Evolutionary conservation across 2,888 invertebrate species (phyloP).

Genomic region (Crioceris asparagi): DNA sequence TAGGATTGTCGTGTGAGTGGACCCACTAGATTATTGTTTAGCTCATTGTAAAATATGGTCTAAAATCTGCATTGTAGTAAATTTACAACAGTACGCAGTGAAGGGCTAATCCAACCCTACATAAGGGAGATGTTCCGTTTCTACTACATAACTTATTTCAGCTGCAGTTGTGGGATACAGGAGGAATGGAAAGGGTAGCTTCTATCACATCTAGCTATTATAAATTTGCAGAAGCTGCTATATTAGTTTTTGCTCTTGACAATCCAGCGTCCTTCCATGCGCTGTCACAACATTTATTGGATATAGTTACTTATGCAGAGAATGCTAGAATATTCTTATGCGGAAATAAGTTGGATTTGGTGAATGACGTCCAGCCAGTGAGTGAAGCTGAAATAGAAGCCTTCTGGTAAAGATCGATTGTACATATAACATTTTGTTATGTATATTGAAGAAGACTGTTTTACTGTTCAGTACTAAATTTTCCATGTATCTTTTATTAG

Average conservation of each 20-base stretch:
- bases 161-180: slow-evolving; percentile 94
- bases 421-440: not conserved
- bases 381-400: slow-evolving; percentile 80
- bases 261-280: slow-evolving; percentile 88
- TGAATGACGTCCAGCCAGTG: slow-evolving; percentile 66
- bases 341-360: slow-evolving; percentile 79
- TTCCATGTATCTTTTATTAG: slow-evolving; percentile 47
- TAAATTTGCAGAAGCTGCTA: slow-evolving; percentile 90
- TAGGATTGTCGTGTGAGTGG: no score
- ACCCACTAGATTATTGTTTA: no score
- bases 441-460: no score
- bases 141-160: slow-evolving; percentile 41
- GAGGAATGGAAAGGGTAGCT: slow-evolving; percentile 92
- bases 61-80: no score
- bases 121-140: no score
- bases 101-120: no score
- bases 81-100: no score
- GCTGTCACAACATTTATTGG: slow-evolving; percentile 82
- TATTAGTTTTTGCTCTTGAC: slow-evolving; percentile 82
- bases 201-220: slow-evolving; percentile 93
- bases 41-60: no score
- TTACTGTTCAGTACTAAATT: slow-evolving; percentile 2
- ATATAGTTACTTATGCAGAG: slow-evolving; percentile 88
- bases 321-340: slow-evolving; percentile 92
- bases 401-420: slow-evolving; percentile 56